A percentile compares a stretch with the other conserved stretches of the same genome.
phyloP scores from a whole-genome alignment of 1,140 invertebrate species.

The Brachionus angularis region DNA sequence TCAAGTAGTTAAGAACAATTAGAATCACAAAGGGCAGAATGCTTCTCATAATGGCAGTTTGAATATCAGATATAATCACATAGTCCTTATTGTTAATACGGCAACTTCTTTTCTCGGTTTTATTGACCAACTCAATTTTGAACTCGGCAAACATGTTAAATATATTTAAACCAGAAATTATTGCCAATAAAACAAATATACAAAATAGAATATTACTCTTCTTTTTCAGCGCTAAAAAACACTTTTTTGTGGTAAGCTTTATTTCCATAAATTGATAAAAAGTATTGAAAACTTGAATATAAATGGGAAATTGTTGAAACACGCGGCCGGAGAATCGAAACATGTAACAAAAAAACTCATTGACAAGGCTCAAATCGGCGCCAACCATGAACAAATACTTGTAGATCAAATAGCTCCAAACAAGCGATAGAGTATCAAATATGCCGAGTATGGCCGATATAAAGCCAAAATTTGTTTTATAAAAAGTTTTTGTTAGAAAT shows the following conservation, averaged over 20 bases:
- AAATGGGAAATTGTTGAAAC: slow-evolving; percentile 9
- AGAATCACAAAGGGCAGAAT: too few species aligned
- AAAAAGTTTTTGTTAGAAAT: slow-evolving; percentile 10
- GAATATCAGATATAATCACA: too few species aligned
- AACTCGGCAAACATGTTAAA: too few species aligned
- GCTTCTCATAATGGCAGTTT: too few species aligned
- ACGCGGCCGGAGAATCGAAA: slow-evolving; percentile 8
- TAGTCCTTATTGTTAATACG: too few species aligned
- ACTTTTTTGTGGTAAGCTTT: not conserved
- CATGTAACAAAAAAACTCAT: not conserved
- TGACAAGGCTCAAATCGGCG: slow-evolving; percentile 1
- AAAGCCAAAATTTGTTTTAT: slow-evolving; percentile 12
- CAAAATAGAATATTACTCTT: too few species aligned
- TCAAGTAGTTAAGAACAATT: too few species aligned
- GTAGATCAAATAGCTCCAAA: slow-evolving; percentile 25
- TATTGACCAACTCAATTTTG: too few species aligned
- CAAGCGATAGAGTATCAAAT: slow-evolving; percentile 1
- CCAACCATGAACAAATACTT: slow-evolving; percentile 3
- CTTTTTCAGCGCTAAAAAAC: not conserved
- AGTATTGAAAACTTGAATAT: slow-evolving; percentile 15
- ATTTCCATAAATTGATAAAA: not conserved
- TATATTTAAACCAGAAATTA: too few species aligned
- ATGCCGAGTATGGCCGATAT: not conserved
- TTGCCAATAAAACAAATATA: too few species aligned
- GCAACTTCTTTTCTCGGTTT: too few species aligned